Evolutionary conservation across 1,140 invertebrate species (phyloP), one percentile per base, ranked within the genome.

Genomic region (Aphaenogaster ashmeadi): DNA sequence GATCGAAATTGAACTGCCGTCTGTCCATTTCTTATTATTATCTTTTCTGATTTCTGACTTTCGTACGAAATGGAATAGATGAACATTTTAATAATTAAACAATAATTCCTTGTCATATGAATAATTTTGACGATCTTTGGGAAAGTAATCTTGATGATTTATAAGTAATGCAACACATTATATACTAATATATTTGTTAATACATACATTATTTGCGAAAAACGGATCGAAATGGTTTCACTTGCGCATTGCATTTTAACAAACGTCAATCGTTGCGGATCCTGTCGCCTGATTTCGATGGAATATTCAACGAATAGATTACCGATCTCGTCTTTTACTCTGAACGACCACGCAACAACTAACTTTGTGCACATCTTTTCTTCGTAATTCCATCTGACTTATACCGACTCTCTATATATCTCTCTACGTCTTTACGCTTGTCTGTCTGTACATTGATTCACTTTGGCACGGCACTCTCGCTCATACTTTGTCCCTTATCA

Each of bases 381-480:
- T 54, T 83, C 69, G 54, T 56, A 81, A 64, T 69, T 58, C 78
- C 84, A 86, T 54, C 33, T 64, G 75, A 79, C 50, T 86, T 80
- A 80, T 80, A 78, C 89, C 75, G 90, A 89, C 85, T 93, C 84
- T 90, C 87, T 89, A n/a, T 91, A 90, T 84, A 91, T 91, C 91
- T 92, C 91, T 81, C 79, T 81, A 81, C 69, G 69, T 72, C 69
- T 75, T 58, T 77, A 54, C 80, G 80, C 80, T 84, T 91, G 89
- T 92, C 89, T 92, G 89, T 92, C 87, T 93, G 78, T 93, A 90
- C 90, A 90, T 84, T 81, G 92, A 87, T 88, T 89, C 80, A 92
- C 89, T 85, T 93, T 91, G 62, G 88, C 86, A 91, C 90, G 91
- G 89, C 90, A 91, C 92, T 94, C 90, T 92, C 91, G 92, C 90